A percentile compares a stretch with the other conserved stretches of the same genome.
Evolutionary conservation across 2,797 vertebrate genomes (phyloP).

Genomic region (Okamejei kenojei): DNA sequence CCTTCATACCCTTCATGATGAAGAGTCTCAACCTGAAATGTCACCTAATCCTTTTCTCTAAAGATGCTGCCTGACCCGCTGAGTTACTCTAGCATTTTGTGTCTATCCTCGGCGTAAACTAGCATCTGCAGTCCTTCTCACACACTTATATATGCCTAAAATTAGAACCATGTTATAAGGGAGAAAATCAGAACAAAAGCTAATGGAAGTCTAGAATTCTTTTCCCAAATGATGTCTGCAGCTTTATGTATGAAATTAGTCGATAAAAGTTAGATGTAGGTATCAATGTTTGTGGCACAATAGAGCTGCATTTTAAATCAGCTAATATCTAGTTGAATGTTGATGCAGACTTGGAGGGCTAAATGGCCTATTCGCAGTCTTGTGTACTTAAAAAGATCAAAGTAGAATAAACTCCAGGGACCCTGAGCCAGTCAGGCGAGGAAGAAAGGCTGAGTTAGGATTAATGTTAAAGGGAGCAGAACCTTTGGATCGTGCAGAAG

Average conservation of each 20-base stretch:
- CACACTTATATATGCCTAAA: neutral
- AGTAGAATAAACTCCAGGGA: neutral
- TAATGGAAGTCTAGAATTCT: neutral
- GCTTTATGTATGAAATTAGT: neutral
- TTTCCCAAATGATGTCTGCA: neutral
- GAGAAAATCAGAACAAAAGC: neutral
- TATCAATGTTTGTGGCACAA: neutral
- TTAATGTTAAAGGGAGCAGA: neutral
- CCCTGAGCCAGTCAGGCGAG: neutral
- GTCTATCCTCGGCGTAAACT: too few relatives aligned
- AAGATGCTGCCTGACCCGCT: too few relatives aligned
- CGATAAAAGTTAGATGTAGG: neutral
- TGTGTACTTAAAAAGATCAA: neutral
- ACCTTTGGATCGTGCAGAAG: neutral
- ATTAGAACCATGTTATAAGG: neutral
- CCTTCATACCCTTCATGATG: too few relatives aligned
- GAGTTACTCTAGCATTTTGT: too few relatives aligned
- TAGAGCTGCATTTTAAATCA: neutral
- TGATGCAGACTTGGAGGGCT: neutral
- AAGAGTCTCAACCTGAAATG: too few relatives aligned
- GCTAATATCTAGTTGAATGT: neutral
- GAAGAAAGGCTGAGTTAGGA: neutral
- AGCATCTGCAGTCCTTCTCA: too few relatives aligned
- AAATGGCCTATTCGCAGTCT: neutral
- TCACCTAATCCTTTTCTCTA: too few relatives aligned